Conservation (phyloP, 2,797 vertebrate species). For the Spizella passerina region DNA sequence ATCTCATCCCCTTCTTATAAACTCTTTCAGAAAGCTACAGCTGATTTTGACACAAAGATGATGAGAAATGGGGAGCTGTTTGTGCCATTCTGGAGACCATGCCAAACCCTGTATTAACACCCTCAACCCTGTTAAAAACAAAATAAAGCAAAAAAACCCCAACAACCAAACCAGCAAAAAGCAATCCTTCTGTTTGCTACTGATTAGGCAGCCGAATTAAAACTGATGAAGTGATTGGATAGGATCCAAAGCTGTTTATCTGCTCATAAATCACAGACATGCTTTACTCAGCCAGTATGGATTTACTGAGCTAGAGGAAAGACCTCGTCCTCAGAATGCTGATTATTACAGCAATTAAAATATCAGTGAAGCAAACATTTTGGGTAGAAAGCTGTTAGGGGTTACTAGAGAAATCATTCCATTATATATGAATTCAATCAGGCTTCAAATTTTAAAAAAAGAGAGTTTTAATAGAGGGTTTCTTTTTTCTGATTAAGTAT, state of each 20-base stretch:
- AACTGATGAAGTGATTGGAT: slow-evolving; percentile 65
- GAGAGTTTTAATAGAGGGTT: neutral
- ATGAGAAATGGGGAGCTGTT: slow-evolving; percentile 48
- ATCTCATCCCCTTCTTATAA: slow-evolving; percentile 40
- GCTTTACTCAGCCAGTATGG: slow-evolving; percentile 53
- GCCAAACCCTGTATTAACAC: slow-evolving; percentile 27
- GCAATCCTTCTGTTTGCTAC: slow-evolving; percentile 51
- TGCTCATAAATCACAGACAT: slow-evolving; percentile 68
- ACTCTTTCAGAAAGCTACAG: slow-evolving; percentile 48
- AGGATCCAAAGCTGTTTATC: slow-evolving; percentile 72
- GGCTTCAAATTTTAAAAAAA: neutral
- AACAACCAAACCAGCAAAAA: neutral
- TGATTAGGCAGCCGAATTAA: slow-evolving; percentile 70
- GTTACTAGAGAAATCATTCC: neutral
- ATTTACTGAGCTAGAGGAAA: slow-evolving; percentile 45
- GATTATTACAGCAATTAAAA: slow-evolving; percentile 73
- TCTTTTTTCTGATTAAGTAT: neutral
- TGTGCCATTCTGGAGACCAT: slow-evolving; percentile 52
- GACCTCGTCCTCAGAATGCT: slow-evolving; percentile 52
- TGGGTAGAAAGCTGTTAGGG: slow-evolving; percentile 35
- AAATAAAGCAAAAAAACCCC: neutral
- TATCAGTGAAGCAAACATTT: slow-evolving; percentile 59
- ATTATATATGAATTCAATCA: slow-evolving; percentile 36
- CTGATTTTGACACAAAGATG: slow-evolving; percentile 39
- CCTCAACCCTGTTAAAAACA: neutral